Conservation (phyloP, 1,140 invertebrate species). For the Pseudachorutes palmiensis region DNA sequence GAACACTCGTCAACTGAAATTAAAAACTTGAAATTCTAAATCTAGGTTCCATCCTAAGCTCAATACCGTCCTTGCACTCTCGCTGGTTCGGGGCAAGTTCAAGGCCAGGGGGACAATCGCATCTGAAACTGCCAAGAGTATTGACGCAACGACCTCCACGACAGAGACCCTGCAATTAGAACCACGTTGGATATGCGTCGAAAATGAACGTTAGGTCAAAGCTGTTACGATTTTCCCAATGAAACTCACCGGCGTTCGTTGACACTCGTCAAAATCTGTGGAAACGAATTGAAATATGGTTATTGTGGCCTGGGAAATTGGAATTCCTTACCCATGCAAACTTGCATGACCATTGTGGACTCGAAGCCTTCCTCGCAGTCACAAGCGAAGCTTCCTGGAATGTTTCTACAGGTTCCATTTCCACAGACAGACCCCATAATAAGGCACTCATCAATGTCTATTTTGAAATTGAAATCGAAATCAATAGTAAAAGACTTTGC, state of each 20-base stretch:
- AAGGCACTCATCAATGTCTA: slow-evolving; percentile 63
- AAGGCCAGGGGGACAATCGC: slow-evolving; percentile 64
- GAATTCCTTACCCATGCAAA: slow-evolving; percentile 63
- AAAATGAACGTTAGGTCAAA: no score
- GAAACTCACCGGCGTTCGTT: slow-evolving; percentile 50
- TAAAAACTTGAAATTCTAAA: no score
- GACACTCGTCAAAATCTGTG: slow-evolving; percentile 75
- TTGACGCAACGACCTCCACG: slow-evolving; percentile 69
- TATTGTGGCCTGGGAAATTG: no score
- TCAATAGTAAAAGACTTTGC: background rate
- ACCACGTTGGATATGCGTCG: no score
- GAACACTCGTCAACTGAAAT: slow-evolving; percentile 51
- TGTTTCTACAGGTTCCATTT: slow-evolving; percentile 61
- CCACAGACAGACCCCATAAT: slow-evolving; percentile 60
- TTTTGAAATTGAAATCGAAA: background rate
- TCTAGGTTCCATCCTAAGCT: no score
- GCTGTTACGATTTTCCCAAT: no score
- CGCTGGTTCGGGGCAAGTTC: slow-evolving; percentile 54
- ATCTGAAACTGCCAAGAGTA: slow-evolving; percentile 51
- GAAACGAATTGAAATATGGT: slow-evolving; percentile 38
- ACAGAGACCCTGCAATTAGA: slow-evolving; percentile 49
- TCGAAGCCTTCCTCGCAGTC: slow-evolving; percentile 67
- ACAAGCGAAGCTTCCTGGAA: slow-evolving; percentile 71
- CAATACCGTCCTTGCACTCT: slow-evolving; percentile 59
- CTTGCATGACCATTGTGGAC: slow-evolving; percentile 67